phyloP scores from a whole-genome alignment of 1,140 invertebrate species.

The Drosophila baimaii region DNA sequence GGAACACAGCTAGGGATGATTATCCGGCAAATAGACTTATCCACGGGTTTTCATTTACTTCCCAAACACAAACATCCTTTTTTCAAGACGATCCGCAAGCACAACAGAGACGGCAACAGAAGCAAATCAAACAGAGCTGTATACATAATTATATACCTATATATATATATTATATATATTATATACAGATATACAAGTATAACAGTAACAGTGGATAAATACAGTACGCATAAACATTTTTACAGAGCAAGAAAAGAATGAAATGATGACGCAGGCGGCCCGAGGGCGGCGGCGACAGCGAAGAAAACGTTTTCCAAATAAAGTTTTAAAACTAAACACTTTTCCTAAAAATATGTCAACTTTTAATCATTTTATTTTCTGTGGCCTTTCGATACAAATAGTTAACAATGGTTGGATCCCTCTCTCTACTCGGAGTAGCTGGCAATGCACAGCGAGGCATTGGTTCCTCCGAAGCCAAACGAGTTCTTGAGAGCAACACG shows the following conservation, averaged over 20 bases:
- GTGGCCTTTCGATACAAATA: constrained; percentile 31
- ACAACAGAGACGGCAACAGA: constrained; percentile 68
- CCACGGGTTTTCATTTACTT: constrained; percentile 22
- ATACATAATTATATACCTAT: constrained; percentile 76
- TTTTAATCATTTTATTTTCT: constrained; percentile 57
- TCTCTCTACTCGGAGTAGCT: constrained; percentile 49
- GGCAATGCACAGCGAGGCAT: constrained; percentile 93
- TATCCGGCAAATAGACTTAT: constrained; percentile 1
- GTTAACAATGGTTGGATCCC: constrained; percentile 9
- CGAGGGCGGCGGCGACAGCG: constrained; percentile 57
- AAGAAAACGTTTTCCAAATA: constrained; percentile 82
- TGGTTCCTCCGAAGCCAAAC: constrained; percentile 99
- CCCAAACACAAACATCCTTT: neutral
- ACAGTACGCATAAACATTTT: constrained; percentile 72
- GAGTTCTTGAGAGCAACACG: constrained; percentile 97
- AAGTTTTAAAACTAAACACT: constrained; percentile 83
- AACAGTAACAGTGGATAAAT: constrained; percentile 70
- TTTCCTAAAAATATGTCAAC: constrained; percentile 72
- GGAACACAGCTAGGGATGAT: constrained; percentile 23
- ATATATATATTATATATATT: constrained; percentile 67
- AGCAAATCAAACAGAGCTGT: constrained; percentile 82
- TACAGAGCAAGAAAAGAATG: constrained; percentile 59
- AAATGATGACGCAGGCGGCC: constrained; percentile 36
- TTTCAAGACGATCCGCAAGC: constrained; percentile 12
- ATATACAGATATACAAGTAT: constrained; percentile 72